Conservation (phyloP, 2,888 invertebrate species). For the Gari tellinella region DNA sequence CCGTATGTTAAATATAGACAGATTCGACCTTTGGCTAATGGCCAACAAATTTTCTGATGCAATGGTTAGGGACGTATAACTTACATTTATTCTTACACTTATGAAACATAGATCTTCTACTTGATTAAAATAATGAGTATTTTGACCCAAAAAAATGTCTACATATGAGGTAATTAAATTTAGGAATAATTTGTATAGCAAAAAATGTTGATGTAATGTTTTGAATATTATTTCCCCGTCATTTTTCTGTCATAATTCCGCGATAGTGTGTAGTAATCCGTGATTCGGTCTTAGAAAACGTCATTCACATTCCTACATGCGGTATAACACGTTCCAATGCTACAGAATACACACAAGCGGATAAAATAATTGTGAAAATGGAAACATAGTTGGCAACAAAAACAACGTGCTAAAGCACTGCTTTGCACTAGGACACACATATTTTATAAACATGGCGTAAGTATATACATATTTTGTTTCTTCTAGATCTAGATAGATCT, state of each 20-base stretch:
- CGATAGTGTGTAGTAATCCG: background rate
- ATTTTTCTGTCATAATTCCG: no score
- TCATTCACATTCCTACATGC: slow-evolving; percentile 7
- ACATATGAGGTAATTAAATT: no score
- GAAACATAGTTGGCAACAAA: slow-evolving; percentile 45
- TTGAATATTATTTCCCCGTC: no score
- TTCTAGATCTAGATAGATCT: no score
- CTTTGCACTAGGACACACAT: slow-evolving; percentile 65
- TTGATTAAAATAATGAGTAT: no score
- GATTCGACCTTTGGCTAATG: slow-evolving; percentile 22
- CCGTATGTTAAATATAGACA: no score
- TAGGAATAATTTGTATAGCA: no score
- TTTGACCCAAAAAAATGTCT: no score
- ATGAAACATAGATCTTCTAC: slow-evolving; percentile 5
- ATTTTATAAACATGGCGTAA: slow-evolving; percentile 75
- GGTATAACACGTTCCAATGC: slow-evolving; percentile 41
- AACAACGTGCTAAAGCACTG: slow-evolving; percentile 61
- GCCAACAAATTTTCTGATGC: slow-evolving; percentile 52
- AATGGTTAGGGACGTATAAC: slow-evolving; percentile 30
- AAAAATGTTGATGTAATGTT: no score
- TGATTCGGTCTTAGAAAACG: slow-evolving; percentile 1
- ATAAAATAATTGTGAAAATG: slow-evolving; percentile 35
- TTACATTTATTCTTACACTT: slow-evolving; percentile 2
- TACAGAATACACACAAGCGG: slow-evolving; percentile 20
- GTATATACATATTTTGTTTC: no score